phyloP scores from a whole-genome alignment of 2,797 vertebrate species.

The Hybognathus amarus region DNA sequence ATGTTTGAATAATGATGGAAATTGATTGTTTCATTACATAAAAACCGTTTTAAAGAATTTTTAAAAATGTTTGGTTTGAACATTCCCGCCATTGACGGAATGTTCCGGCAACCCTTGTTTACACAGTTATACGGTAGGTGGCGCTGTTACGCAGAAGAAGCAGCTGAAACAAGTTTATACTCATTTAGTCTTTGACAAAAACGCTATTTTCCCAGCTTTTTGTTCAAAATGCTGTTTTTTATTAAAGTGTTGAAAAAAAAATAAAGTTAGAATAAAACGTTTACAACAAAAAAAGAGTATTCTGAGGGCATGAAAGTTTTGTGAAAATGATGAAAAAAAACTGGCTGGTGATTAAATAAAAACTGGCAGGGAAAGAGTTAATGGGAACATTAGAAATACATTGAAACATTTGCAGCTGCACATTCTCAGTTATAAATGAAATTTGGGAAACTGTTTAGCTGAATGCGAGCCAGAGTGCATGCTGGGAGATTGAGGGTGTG shows the following conservation, averaged over 20 bases:
- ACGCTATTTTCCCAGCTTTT: no score
- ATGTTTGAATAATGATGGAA: no score
- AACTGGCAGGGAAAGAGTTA: not conserved
- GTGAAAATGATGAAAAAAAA: not conserved
- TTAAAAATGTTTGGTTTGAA: no score
- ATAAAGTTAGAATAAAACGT: not conserved
- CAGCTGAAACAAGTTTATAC: not conserved
- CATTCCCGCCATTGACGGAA: no score
- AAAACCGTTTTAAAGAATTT: no score
- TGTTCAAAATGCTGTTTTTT: not conserved
- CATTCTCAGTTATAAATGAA: not conserved
- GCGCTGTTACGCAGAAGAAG: not conserved
- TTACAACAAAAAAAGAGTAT: not conserved
- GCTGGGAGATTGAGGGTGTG: conserved; percentile 24
- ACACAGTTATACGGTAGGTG: not conserved
- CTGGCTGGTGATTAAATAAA: not conserved
- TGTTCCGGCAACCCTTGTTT: not conserved
- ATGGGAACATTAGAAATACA: not conserved
- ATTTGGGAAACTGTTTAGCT: not conserved
- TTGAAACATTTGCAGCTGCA: not conserved
- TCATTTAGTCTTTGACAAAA: not conserved
- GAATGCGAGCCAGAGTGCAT: conserved; percentile 11
- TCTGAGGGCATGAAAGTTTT: not conserved
- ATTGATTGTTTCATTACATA: no score
- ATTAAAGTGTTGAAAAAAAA: not conserved